Percentiles rank a stretch among this genome's conserved stretches.
Evolutionary conservation across 2,113 vertebrate genomes (phyloP).

Genomic region (Nanger granti): DNA sequence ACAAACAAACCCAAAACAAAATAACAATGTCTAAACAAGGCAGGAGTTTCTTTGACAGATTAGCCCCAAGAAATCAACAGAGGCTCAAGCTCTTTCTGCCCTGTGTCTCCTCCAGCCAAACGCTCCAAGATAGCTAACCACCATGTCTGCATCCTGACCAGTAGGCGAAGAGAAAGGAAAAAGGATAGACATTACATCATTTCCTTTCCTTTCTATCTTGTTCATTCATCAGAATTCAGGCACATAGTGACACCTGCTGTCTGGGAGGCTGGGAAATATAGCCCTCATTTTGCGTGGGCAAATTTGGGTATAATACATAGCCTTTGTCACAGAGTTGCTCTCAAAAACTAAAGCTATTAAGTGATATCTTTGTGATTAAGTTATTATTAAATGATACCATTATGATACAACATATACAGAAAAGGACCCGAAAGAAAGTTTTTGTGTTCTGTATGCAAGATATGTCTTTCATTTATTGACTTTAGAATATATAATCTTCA

Average conservation of each 20-base stretch:
- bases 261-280: not conserved
- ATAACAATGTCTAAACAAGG: not conserved
- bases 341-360: conserved; percentile 25
- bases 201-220: not conserved
- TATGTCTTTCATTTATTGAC: conserved; percentile 19
- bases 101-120: not conserved
- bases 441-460: not conserved
- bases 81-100: not conserved
- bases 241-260: not conserved
- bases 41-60: not conserved
- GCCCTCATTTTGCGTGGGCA: not conserved
- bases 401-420: not conserved
- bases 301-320: not conserved
- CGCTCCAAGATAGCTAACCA: not conserved
- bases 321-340: conserved; percentile 12
- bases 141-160: not conserved
- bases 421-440: not conserved
- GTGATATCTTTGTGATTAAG: not conserved
- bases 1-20: not conserved
- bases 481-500: not conserved
- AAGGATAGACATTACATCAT: not conserved
- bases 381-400: conserved; percentile 29
- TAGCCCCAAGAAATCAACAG: not conserved
- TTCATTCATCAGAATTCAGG: not conserved
- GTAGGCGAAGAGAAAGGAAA: not conserved